Evolutionary conservation across 1,140 invertebrate species (phyloP), one percentile per base, ranked within the genome.

Genomic region (Conus ventricosus): DNA sequence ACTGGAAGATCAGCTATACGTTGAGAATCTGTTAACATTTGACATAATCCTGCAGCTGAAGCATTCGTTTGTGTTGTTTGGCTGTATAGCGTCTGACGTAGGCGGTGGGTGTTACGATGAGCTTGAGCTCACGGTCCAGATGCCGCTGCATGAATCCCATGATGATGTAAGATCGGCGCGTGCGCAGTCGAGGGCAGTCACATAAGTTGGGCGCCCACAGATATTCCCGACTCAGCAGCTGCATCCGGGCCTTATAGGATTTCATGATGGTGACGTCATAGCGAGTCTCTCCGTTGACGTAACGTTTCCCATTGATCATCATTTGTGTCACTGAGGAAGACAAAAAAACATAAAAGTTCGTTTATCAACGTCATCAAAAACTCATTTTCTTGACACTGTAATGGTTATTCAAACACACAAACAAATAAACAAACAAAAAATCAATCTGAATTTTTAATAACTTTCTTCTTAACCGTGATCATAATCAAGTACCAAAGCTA

Each of bases 261-360:
- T 84, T 27, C 53, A 90, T 76, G 75, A 90, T 82, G 85, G 71
- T 84, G 67, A 90, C 86, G 81, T 89, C 90, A 81, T 90, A 90
- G 20, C 90, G 75, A 3, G 87, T 88, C 20, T 88, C 87, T 76
- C 84, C 84, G 17, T 75, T 67, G 10, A 87, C 80, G n/a, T 83
- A 75, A 23, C 82, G 53, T n/a, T 63, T 27, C 13, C 53, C 13
- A 23, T 83, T 85, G n/a, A 90, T 63, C 39, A 51, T 53, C 8
- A 87, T 84, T 51, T 78, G 54, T 20, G 80, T 76, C 20, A 90
- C 89, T 90, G 87, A 86, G n/a, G 20, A 75, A 4, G 87, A 75
- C 53, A 23, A 81, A 85, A 54, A 71, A 23, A n/a, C 10, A 63
- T 11, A 20, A 63, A 63, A 63, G 10, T 63, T 63, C 60, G 4